Evolutionary conservation across 2,888 invertebrate genomes (phyloP), one percentile per base, ranked within the genome.

Genomic region (Ormyrus pomaceus): DNA sequence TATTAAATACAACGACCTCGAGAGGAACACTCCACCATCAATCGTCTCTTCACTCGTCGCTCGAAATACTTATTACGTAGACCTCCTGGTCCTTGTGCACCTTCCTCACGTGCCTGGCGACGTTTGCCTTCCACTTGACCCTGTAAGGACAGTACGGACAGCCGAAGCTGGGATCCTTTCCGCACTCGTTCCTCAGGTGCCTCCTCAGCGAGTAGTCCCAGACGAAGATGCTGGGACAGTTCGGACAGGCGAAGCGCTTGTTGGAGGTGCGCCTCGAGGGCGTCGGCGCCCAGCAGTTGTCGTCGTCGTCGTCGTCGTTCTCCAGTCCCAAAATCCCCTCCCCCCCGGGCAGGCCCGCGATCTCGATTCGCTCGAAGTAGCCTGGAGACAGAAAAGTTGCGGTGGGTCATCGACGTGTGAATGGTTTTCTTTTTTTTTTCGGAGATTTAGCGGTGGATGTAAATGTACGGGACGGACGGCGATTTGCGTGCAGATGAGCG

Each of bases 171-270:
- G 92, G 92, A 79, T 92, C 91, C 81, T 91, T 91, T 64, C 92
- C 92, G 84, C 92, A 92, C 81, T 92, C 92, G 89, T 91, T 91
- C 34, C 90, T 91, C 85, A 92, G 90, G 83, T 94, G 94, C 9
- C 94, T 91, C 82, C 93, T 92, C 80, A 94, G 87, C 79, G 94
- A 93, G 61, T 87, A 85, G 1, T 84, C 77, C 70, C 86, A 87
- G 9, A 86, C 85, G 80, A 85, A 85, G 81, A 77, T 51, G 10
- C 75, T 75, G 5, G 80, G 72, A 48, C 81, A 81, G 71, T 89
- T 88, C 61, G 80, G 77, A 11, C 80, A 80, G 72, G 71, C 11
- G 56, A 19, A 77, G 3, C 69, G 79, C 2, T 83, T 83, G 19
- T 83, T 85, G 65, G 86, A 59, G 61, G 83, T 86, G 9, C 84